phyloP scores from a whole-genome alignment of 2,113 vertebrate species.

The Carassius gibelio region DNA sequence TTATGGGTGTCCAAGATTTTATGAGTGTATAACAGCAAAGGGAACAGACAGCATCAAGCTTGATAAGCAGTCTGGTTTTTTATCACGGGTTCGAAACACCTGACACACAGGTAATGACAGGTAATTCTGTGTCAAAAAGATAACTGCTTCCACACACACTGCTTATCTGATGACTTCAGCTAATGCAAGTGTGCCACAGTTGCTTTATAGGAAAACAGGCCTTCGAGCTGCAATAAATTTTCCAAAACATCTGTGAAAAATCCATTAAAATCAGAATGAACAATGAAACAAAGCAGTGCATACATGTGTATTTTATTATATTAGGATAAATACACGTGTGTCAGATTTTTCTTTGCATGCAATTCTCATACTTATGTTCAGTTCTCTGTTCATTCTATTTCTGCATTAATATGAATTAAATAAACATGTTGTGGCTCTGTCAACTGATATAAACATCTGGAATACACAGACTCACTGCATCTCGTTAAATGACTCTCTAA shows the following conservation, averaged over 20 bases:
- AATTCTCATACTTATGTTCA: not conserved
- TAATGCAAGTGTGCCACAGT: slow-evolving; percentile 4
- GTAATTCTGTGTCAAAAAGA: slow-evolving; percentile 19
- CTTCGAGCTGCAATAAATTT: not conserved
- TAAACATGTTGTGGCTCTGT: not conserved
- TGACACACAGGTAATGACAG: slow-evolving; percentile 45
- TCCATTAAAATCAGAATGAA: not conserved
- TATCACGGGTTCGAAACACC: slow-evolving; percentile 53
- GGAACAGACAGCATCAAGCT: slow-evolving; percentile 28
- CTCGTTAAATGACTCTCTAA: slow-evolving; percentile 6
- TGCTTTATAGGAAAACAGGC: slow-evolving; percentile 6
- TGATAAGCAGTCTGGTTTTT: slow-evolving; percentile 52
- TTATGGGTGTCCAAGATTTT: slow-evolving; percentile 29
- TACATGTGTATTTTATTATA: slow-evolving; percentile 51
- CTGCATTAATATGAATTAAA: not conserved
- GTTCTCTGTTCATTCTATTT: not conserved
- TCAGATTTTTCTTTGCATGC: not conserved
- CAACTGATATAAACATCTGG: slow-evolving; percentile 20
- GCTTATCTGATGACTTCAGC: slow-evolving; percentile 9
- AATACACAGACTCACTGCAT: not conserved
- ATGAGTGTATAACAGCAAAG: slow-evolving; percentile 14
- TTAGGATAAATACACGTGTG: not conserved
- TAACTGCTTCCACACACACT: not conserved
- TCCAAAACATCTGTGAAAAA: not conserved
- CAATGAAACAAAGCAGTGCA: slow-evolving; percentile 6